Conservation (phyloP, 1,140 invertebrate genomes). For the Drosophila lini region DNA sequence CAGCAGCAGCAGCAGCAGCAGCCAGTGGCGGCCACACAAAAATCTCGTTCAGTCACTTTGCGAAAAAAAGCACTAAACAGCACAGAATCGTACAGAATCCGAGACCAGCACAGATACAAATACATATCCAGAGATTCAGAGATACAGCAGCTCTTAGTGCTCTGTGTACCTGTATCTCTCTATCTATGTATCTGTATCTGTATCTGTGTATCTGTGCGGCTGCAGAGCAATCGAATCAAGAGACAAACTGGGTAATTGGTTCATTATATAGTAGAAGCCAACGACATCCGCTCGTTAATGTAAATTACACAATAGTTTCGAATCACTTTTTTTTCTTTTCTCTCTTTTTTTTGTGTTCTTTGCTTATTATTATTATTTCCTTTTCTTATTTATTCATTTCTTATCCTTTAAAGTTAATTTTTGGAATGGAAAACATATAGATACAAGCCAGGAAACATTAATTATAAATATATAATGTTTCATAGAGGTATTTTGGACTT, state of each 20-base stretch:
- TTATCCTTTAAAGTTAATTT: background rate
- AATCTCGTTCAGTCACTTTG: slow-evolving; percentile 56
- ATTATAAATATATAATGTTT: background rate
- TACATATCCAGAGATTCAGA: slow-evolving; percentile 9
- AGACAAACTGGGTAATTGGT: slow-evolving; percentile 81
- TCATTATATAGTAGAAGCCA: slow-evolving; percentile 79
- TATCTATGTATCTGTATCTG: slow-evolving; percentile 8
- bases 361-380: slow-evolving; percentile 14
- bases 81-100: slow-evolving; percentile 11
- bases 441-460: background rate
- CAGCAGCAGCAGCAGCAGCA: slow-evolving; percentile 3
- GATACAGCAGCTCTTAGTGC: slow-evolving; percentile 20
- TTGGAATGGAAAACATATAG: background rate
- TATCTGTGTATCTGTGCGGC: slow-evolving; percentile 30
- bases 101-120: slow-evolving; percentile 17
- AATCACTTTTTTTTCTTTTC: slow-evolving; percentile 34
- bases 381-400: background rate
- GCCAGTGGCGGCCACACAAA: slow-evolving; percentile 19
- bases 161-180: slow-evolving; percentile 5
- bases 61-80: slow-evolving; percentile 41
- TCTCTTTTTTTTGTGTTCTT: background rate
- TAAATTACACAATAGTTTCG: slow-evolving; percentile 81
- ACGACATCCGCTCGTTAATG: slow-evolving; percentile 80
- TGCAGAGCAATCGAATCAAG: slow-evolving; percentile 77
- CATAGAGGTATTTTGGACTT: background rate